Percentiles rank a stretch among this genome's conserved stretches.
These are phyloP conservation scores for Drosophila arizonae DNA, from an alignment of 1,140 invertebrate species.

Conservation along the genomic window DNA sequence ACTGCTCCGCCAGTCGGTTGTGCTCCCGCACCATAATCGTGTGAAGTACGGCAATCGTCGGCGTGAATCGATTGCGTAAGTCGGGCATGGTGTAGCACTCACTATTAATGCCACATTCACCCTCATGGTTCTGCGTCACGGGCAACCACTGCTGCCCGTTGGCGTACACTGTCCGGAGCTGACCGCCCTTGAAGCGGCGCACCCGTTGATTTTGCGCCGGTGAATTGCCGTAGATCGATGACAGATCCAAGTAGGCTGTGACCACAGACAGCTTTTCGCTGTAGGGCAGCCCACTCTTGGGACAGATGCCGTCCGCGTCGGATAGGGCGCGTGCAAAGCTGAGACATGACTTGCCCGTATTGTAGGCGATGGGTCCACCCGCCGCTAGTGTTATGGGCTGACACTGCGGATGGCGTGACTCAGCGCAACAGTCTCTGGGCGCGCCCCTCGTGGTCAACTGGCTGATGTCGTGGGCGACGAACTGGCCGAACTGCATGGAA, in stretches of 20 bases:
- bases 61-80: constrained; percentile 92
- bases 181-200: constrained; percentile 86
- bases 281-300: constrained; percentile 84
- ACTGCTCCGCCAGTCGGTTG: constrained; percentile 90
- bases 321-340: constrained; percentile 91
- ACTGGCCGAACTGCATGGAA: constrained; percentile 93
- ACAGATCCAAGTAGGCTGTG: constrained; percentile 92
- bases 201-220: constrained; percentile 85
- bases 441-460: constrained; percentile 87
- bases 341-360: constrained; percentile 86
- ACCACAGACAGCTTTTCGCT: constrained; percentile 91
- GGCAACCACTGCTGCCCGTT: constrained; percentile 87
- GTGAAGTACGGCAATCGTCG: constrained; percentile 91
- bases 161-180: constrained; percentile 85
- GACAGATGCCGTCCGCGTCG: constrained; percentile 87
- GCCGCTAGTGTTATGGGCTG: constrained; percentile 91
- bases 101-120: constrained; percentile 85
- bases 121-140: constrained; percentile 85
- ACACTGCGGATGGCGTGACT: constrained; percentile 85
- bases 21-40: constrained; percentile 94
- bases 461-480: constrained; percentile 93
- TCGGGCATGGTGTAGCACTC: constrained; percentile 90
- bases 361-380: constrained; percentile 90
- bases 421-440: constrained; percentile 83
- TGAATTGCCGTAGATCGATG: constrained; percentile 91